Base-by-base conservation (phyloP, 2,888 invertebrate genomes). In the Deilephila elpenor region DNA sequence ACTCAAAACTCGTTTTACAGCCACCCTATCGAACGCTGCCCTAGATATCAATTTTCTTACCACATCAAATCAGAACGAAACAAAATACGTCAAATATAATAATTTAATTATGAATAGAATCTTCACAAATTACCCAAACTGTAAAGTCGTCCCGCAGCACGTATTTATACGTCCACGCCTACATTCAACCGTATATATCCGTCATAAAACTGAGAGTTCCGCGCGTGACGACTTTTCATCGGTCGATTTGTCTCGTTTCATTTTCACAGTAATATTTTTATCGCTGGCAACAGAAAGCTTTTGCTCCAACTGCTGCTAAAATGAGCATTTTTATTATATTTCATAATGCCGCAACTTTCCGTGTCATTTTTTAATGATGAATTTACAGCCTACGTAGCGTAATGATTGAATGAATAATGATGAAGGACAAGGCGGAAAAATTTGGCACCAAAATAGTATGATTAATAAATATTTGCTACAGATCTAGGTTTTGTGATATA, bases 211-310 rank as follows among this genome's bases (percentile, higher is more conserved):
- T 67, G 64, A 70, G 74, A 74, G 75, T 75, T 53, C 61, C 32
- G 71, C 75, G 74, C 76, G 76, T 76, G 79, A 77, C 77, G 73
- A 75, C 71, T 71, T 51, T 72, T 25, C 77, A 77, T 71, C 74
- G 56, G 73, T 14, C 75, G 72, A 78, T 78, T 77, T 78, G 77
- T 78, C 77, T 75, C 72, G 56, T 62, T 44, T 56, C 67, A 70
- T 17, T 29, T 61, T n/a, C 51, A 53, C 61, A 71, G 61, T 32
- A 72, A 72, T 61, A 72, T 71, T 59, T 71, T 71, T 71, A 59
- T 70, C 64, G 37, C 20, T 67, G 44, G 61, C 44, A 71, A 71
- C 61, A 60, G 60, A 53, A 71, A 44, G 64, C 64, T 64, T 20
- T 34, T 64, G n/a, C 56, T 56, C n/a, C 56, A 56, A 56, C 56